Evolutionary conservation across 1,140 invertebrate species (phyloP).

Genomic region (Coenobita brevimanus): DNA sequence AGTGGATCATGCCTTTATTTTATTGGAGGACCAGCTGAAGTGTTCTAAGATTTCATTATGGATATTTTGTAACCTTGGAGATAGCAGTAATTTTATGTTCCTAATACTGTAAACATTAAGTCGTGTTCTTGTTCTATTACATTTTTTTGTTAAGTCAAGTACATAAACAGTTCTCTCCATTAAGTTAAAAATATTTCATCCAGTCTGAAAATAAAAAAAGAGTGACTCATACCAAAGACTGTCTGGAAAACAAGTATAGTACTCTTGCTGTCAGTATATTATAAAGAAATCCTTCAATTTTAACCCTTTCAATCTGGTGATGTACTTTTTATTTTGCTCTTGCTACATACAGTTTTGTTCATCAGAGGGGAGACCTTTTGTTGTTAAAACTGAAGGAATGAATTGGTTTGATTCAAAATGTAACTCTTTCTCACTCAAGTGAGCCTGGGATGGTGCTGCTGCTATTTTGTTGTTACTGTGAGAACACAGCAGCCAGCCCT

Average conservation of each 20-base stretch:
- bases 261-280: too few species aligned
- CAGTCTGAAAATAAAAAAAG: slow-evolving; percentile 25
- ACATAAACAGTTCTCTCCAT: slow-evolving; percentile 14
- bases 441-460: too few species aligned
- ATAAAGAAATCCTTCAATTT: too few species aligned
- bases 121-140: background rate
- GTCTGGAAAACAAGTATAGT: slow-evolving; percentile 46
- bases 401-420: too few species aligned
- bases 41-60: slow-evolving; percentile 3
- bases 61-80: background rate
- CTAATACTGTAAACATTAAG: slow-evolving; percentile 57
- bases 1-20: slow-evolving; percentile 25
- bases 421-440: too few species aligned
- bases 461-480: too few species aligned
- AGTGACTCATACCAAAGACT: slow-evolving; percentile 60
- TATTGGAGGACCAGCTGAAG: background rate
- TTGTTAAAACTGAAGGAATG: too few species aligned
- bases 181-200: slow-evolving; percentile 24
- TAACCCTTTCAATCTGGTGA: too few species aligned
- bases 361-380: too few species aligned
- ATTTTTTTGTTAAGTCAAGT: slow-evolving; percentile 16
- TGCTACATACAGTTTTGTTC: too few species aligned
- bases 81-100: slow-evolving; percentile 49
- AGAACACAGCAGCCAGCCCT: too few species aligned
- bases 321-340: too few species aligned